phyloP scores from a whole-genome alignment of 2,797 vertebrate genomes.

The Poecilia gillii region DNA sequence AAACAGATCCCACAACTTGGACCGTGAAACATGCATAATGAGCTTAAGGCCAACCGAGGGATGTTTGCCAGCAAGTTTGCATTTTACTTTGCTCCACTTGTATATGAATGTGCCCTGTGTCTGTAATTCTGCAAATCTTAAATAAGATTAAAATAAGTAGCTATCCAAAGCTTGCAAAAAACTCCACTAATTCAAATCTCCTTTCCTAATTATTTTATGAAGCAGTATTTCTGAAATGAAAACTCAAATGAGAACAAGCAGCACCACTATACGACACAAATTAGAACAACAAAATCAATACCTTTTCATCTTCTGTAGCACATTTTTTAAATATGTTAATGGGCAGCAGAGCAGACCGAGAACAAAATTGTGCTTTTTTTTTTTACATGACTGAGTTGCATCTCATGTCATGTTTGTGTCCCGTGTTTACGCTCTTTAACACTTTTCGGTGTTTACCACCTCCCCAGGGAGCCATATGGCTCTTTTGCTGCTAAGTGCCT shows the following conservation, averaged over 20 bases:
- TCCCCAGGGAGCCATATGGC: not conserved
- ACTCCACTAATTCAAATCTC: conserved; percentile 9
- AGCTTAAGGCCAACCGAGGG: conserved; percentile 42
- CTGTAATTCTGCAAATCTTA: conserved; percentile 17
- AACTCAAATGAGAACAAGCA: not conserved
- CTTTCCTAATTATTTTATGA: conserved; percentile 12
- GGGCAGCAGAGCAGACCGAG: not conserved
- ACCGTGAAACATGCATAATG: conserved; percentile 50
- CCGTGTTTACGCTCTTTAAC: conserved; percentile 5
- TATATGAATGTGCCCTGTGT: conserved; percentile 4
- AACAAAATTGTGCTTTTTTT: not conserved
- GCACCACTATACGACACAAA: not conserved
- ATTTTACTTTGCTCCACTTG: not conserved
- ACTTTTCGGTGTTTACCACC: conserved; percentile 2
- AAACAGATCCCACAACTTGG: conserved; percentile 32
- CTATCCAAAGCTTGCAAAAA: conserved; percentile 40
- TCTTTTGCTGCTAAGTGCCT: conserved; percentile 2
- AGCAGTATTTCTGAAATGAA: conserved; percentile 10
- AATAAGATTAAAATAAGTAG: conserved; percentile 11
- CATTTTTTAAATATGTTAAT: not conserved
- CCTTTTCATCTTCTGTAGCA: not conserved
- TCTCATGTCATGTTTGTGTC: not conserved
- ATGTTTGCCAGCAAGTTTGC: conserved; percentile 48
- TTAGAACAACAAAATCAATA: not conserved
- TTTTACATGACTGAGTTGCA: not conserved